phyloP scores from a whole-genome alignment of 2,888 invertebrate genomes.

The Eupithecia exiguata region DNA sequence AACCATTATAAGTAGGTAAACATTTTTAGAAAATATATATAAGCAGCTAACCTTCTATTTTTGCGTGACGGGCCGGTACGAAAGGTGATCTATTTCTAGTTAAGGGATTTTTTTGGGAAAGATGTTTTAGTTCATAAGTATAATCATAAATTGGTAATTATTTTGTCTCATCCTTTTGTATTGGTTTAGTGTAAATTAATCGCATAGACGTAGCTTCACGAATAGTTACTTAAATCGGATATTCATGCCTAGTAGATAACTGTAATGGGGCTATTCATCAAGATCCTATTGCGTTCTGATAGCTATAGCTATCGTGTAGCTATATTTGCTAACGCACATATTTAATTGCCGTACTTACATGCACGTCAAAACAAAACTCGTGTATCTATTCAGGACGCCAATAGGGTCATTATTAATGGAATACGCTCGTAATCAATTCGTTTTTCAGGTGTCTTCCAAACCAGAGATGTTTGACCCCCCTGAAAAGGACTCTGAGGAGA shows the following conservation, averaged over 20 bases:
- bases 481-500: constrained; percentile 69
- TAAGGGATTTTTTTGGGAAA: not conserved
- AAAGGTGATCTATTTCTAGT: not conserved
- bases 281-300: constrained; percentile 1
- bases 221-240: not conserved
- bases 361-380: not conserved
- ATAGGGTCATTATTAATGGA: not conserved
- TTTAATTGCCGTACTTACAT: not conserved
- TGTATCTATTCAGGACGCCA: not conserved
- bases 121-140: not conserved
- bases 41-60: not conserved
- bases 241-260: not conserved
- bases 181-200: not conserved
- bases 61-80: not conserved
- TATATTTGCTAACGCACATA: not conserved
- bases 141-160: not conserved
- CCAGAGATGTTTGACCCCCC: constrained; percentile 62
- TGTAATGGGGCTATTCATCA: not conserved
- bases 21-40: not conserved
- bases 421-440: not conserved
- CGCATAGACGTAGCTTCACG: not conserved
- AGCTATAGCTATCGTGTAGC: not conserved
- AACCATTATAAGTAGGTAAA: too few species aligned
- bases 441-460: constrained; percentile 43
- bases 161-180: not conserved